Evolutionary conservation across 2,113 vertebrate genomes (phyloP).

Genomic region (Circaetus cinerascens): DNA sequence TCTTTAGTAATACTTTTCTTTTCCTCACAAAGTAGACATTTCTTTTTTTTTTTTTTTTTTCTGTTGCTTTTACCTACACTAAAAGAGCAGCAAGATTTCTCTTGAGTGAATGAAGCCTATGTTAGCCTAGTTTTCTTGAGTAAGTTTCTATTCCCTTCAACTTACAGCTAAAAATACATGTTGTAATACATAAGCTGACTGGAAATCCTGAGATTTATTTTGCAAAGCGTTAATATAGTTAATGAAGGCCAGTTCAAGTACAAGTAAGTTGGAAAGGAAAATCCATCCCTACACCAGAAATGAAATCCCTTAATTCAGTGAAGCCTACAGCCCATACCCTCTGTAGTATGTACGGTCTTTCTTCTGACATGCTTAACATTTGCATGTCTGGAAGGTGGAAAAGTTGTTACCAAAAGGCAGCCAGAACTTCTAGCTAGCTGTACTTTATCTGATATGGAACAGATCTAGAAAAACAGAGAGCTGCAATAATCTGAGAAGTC

Average conservation of each 20-base stretch:
- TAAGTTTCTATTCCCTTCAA: not conserved
- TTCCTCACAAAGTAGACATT: not conserved
- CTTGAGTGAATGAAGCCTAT: not conserved
- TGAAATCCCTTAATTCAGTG: not conserved
- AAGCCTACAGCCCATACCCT: fast-evolving
- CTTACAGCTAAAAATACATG: not conserved
- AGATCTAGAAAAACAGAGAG: not conserved
- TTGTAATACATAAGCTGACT: not conserved
- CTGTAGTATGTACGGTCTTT: not conserved
- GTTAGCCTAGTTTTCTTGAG: not conserved
- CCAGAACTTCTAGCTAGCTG: not conserved
- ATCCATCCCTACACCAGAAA: not conserved
- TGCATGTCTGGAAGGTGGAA: not conserved
- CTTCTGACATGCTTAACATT: not conserved
- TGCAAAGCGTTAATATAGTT: not conserved
- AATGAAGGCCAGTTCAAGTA: not conserved
- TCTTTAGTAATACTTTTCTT: not conserved
- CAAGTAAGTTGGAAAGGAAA: not conserved
- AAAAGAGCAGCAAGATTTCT: not conserved
- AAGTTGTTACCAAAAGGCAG: not conserved
- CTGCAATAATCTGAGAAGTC: not conserved
- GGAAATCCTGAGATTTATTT: not conserved
- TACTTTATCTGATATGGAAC: not conserved
- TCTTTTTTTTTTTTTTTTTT: not conserved
- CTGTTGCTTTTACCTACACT: not conserved